Conservation (phyloP, 2,888 invertebrate species). For the Tetrapedia diversipes region DNA sequence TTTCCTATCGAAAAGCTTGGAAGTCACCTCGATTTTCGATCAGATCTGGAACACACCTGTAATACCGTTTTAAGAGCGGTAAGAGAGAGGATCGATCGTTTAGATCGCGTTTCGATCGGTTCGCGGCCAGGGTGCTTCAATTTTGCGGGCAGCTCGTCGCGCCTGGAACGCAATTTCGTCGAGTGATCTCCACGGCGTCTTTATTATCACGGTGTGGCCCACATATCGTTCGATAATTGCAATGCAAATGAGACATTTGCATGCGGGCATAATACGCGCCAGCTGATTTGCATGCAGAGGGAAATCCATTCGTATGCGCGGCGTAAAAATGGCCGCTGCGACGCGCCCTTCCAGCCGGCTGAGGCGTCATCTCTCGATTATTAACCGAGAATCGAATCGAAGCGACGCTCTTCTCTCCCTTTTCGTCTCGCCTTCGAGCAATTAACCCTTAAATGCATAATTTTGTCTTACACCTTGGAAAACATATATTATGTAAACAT, state of each 20-base stretch:
- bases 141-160: background rate
- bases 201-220: constrained; percentile 41
- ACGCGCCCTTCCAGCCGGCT: background rate
- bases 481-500: too few species aligned
- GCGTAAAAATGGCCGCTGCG: constrained; percentile 4
- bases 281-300: constrained; percentile 39
- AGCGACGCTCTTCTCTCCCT: too few species aligned
- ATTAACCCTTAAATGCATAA: too few species aligned
- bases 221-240: constrained; percentile 46
- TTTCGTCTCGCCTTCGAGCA: background rate
- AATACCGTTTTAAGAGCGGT: background rate
- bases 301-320: constrained; percentile 38
- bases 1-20: too few species aligned
- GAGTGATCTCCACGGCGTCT: constrained; percentile 30
- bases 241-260: constrained; percentile 49
- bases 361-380: background rate
- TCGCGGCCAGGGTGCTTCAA: constrained; percentile 1
- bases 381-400: constrained; percentile 2
- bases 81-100: constrained; percentile 3
- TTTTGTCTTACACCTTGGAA: too few species aligned
- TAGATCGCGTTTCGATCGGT: constrained; percentile 29
- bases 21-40: too few species aligned
- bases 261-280: constrained; percentile 41
- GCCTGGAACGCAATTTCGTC: constrained; percentile 33
- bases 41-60: background rate